Evolutionary conservation across 2,888 invertebrate species (phyloP).

Genomic region (Opisthograptis luteolata): DNA sequence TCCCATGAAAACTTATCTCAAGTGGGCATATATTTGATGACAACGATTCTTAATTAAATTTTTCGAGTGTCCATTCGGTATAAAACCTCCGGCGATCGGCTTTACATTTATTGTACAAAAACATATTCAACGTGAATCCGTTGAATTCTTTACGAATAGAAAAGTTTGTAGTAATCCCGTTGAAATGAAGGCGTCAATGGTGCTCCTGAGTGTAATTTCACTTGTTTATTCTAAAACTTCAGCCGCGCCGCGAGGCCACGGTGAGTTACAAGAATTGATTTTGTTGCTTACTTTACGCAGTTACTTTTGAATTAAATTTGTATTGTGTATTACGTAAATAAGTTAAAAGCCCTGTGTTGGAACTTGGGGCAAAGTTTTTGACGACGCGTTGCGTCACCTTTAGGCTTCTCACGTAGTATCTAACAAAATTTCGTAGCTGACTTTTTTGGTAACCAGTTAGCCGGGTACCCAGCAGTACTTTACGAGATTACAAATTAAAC

Average conservation of each 20-base stretch:
- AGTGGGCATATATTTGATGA: constrained; percentile 37
- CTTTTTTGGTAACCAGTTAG: no score
- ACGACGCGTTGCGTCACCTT: constrained; percentile 2
- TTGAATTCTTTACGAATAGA: constrained; percentile 37
- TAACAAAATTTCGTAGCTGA: no score
- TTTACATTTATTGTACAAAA: constrained; percentile 24
- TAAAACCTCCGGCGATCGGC: constrained; percentile 41
- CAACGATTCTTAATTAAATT: constrained; percentile 47
- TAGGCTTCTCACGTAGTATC: background rate
- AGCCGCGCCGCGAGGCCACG: constrained; percentile 38
- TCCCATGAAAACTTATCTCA: constrained; percentile 43
- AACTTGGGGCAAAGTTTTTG: constrained; percentile 1
- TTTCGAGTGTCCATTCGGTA: constrained; percentile 34
- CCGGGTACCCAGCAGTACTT: no score
- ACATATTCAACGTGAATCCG: constrained; percentile 5
- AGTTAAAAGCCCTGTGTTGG: constrained; percentile 5
- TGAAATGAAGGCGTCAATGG: constrained; percentile 58
- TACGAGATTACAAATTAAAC: no score
- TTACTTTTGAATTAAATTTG: constrained; percentile 22
- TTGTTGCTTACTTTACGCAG: constrained; percentile 18
- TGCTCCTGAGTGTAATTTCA: constrained; percentile 50
- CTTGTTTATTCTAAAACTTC: constrained; percentile 56
- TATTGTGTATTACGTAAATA: constrained; percentile 17
- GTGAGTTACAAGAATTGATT: constrained; percentile 43
- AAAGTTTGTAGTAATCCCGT: constrained; percentile 34